Evolutionary conservation across 2,113 vertebrate genomes (phyloP).

Genomic region (Pseudolaguvia tuberculata): DNA sequence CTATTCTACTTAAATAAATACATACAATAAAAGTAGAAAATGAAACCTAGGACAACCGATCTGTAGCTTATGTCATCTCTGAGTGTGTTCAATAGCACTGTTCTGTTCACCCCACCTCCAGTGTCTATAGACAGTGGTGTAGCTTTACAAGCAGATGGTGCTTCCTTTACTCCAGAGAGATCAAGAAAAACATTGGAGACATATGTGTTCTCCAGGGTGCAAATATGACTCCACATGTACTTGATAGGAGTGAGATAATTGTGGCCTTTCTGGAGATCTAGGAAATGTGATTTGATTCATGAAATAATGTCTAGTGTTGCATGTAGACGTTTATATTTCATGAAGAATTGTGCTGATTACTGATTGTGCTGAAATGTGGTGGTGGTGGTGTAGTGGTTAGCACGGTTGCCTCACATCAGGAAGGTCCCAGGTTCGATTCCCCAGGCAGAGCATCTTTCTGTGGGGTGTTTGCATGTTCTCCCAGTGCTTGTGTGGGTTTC

Average conservation of each 20-base stretch:
- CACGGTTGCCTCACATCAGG: no score
- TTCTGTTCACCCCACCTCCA: background rate
- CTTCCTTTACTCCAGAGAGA: conserved; percentile 34
- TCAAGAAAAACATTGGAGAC: conserved; percentile 36
- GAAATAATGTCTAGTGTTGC: conserved; percentile 23
- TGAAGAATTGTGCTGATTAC: background rate
- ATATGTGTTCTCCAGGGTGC: conserved; percentile 42
- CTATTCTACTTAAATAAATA: background rate
- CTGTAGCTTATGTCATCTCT: background rate
- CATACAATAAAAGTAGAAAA: background rate
- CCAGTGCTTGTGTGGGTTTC: no score
- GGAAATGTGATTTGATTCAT: conserved; percentile 4
- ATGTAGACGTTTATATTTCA: background rate
- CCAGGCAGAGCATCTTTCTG: no score
- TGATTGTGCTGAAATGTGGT: background rate
- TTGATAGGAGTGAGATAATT: conserved; percentile 30
- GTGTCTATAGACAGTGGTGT: conserved; percentile 51
- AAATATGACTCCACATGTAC: conserved; percentile 40
- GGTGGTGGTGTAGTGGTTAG: no score
- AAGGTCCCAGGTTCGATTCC: no score
- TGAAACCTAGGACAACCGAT: background rate
- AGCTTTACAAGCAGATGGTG: conserved; percentile 71
- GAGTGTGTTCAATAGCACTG: conserved; percentile 15
- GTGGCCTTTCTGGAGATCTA: conserved; percentile 5
- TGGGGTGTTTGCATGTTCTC: no score